Percentiles rank a stretch among this genome's conserved stretches.
phyloP scores from a whole-genome alignment of 2,888 invertebrate genomes.

The Callosobruchus maculatus region DNA sequence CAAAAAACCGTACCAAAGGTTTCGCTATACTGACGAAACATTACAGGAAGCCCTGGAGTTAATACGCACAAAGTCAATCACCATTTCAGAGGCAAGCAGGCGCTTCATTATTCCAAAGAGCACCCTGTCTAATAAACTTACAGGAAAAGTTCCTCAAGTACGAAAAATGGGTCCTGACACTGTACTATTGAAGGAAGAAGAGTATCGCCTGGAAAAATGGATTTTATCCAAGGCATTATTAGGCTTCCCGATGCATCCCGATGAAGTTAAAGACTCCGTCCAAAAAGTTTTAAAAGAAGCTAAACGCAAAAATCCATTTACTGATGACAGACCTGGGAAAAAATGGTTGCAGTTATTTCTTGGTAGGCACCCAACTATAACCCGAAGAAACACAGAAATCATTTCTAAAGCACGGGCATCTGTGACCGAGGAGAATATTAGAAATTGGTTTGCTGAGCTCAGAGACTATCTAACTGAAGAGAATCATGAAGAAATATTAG shows the following conservation, averaged over 20 bases:
- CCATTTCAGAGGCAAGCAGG: not conserved
- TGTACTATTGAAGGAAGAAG: not conserved
- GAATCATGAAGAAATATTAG: constrained; percentile 8
- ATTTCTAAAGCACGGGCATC: constrained; percentile 28
- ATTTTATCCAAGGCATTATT: constrained; percentile 18
- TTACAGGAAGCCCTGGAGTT: not conserved
- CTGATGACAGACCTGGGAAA: constrained; percentile 25
- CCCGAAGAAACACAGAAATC: constrained; percentile 25
- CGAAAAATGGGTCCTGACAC: not conserved
- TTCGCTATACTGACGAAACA: not conserved
- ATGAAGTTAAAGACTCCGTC: constrained; percentile 17
- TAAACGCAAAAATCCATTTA: constrained; percentile 7
- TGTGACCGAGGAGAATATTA: constrained; percentile 17
- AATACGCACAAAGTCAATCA: not conserved
- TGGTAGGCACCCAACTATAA: constrained; percentile 26
- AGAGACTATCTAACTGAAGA: constrained; percentile 7
- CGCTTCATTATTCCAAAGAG: not conserved
- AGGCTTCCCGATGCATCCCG: constrained; percentile 21
- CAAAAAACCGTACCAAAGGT: not conserved
- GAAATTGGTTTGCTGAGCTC: constrained; percentile 17
- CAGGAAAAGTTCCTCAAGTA: not conserved
- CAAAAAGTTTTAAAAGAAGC: constrained; percentile 12
- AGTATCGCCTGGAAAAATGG: constrained; percentile 11
- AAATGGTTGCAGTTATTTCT: constrained; percentile 32
- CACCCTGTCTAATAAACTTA: not conserved